These are phyloP conservation scores for Cataglyphis altisquamis DNA, from an alignment of 2,888 invertebrate species.

Conservation along the genomic window DNA sequence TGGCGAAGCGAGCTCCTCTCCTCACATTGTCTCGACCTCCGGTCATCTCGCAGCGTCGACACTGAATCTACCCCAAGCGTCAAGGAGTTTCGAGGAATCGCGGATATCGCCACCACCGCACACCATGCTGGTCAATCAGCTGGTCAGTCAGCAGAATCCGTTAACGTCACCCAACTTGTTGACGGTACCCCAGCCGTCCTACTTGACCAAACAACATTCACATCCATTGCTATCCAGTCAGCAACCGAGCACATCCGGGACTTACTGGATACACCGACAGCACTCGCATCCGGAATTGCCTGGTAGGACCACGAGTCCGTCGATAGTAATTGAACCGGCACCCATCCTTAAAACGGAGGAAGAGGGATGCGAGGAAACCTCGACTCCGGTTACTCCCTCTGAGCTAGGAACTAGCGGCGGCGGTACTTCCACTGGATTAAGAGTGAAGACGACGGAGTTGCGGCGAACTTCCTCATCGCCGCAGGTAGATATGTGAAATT, in stretches of 20 bases:
- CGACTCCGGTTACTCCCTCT: slow-evolving; percentile 13
- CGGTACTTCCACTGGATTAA: slow-evolving; percentile 77
- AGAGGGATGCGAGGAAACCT: slow-evolving; percentile 73
- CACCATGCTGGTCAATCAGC: slow-evolving; percentile 59
- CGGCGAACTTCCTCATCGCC: slow-evolving; percentile 89
- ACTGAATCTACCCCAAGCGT: slow-evolving; percentile 76
- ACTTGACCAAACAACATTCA: slow-evolving; percentile 90
- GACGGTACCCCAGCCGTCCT: slow-evolving; percentile 88
- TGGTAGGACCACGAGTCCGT: slow-evolving; percentile 74
- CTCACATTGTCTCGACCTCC: slow-evolving; percentile 82
- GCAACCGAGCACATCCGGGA: slow-evolving; percentile 81
- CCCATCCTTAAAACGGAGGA: slow-evolving; percentile 81
- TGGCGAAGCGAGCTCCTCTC: slow-evolving; percentile 80
- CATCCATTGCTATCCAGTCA: slow-evolving; percentile 89
- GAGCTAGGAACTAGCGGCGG: slow-evolving; percentile 67
- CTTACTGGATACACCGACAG: slow-evolving; percentile 86
- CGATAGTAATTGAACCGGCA: slow-evolving; percentile 83
- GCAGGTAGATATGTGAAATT: slow-evolving; percentile 85
- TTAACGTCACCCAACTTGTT: slow-evolving; percentile 87
- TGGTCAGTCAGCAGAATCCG: too few relatives aligned
- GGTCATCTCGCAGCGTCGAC: slow-evolving; percentile 86
- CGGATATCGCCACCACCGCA: slow-evolving; percentile 63
- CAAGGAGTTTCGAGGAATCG: slow-evolving; percentile 75
- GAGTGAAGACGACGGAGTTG: slow-evolving; percentile 88
- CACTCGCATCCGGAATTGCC: slow-evolving; percentile 87